Conservation (phyloP, 2,797 vertebrate genomes). For the Somateria mollissima region DNA sequence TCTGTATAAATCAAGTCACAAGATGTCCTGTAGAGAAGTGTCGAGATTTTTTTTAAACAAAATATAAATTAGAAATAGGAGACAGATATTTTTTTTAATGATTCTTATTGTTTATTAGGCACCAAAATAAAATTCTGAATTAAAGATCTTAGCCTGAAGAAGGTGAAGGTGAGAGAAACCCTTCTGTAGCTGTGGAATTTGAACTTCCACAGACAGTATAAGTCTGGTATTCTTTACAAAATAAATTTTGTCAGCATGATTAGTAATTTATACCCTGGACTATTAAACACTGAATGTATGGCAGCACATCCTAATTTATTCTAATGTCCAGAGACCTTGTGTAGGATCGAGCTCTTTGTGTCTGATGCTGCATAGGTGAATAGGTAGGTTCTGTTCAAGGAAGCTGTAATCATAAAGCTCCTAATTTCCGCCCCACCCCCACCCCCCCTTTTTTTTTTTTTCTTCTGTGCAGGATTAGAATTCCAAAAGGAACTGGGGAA, state of each 20-base stretch:
- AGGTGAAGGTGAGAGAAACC: neutral
- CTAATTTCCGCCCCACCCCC: neutral
- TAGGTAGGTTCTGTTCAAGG: neutral
- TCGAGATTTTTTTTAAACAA: neutral
- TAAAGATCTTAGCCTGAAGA: neutral
- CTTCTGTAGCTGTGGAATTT: neutral
- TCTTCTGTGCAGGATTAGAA: neutral
- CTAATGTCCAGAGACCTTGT: neutral
- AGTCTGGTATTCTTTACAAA: neutral
- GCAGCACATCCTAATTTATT: neutral
- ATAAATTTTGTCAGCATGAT: neutral
- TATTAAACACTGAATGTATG: neutral
- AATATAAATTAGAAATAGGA: neutral
- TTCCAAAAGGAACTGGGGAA: constrained; percentile 56
- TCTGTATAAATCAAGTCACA: neutral
- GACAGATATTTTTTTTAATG: neutral
- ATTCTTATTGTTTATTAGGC: neutral
- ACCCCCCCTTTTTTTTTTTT: neutral
- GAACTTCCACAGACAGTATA: neutral
- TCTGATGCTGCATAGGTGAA: neutral
- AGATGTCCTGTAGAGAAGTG: neutral
- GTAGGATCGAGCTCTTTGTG: neutral
- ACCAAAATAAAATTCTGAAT: neutral
- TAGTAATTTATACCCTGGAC: neutral
- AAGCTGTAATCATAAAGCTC: neutral